Conservation (phyloP, 2,797 vertebrate species). For the Cheracebus regulus region DNA sequence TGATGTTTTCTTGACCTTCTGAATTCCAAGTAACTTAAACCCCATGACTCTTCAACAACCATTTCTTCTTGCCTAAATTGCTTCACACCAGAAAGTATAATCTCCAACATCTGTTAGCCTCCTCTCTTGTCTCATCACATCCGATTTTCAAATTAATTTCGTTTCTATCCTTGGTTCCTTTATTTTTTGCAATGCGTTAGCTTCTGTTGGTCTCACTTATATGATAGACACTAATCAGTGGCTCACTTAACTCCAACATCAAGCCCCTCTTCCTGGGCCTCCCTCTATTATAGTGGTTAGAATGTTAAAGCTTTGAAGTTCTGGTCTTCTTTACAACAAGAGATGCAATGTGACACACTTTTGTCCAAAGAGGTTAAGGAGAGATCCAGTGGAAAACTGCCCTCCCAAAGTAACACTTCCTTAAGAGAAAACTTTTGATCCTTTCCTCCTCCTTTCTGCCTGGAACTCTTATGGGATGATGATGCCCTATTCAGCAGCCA, state of each 20-base stretch:
- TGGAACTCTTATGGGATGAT: neutral
- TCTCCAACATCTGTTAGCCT: neutral
- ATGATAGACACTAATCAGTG: neutral
- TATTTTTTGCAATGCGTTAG: neutral
- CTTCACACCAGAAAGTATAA: neutral
- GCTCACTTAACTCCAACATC: neutral
- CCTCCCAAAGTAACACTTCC: neutral
- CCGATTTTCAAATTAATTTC: neutral
- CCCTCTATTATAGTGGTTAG: neutral
- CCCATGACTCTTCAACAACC: neutral
- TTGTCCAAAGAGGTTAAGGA: neutral
- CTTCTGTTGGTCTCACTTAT: neutral
- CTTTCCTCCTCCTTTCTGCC: neutral
- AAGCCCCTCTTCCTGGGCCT: neutral
- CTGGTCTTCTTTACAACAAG: neutral
- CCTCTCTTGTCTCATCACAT: neutral
- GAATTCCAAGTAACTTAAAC: neutral
- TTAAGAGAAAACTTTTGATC: neutral
- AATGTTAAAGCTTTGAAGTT: slow-evolving; percentile 27
- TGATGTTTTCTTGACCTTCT: neutral
- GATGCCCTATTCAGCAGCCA: neutral
- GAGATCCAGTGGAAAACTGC: neutral
- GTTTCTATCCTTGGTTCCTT: neutral
- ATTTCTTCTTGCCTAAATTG: neutral
- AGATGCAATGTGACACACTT: neutral